Conservation (phyloP, 2,113 vertebrate species). For the Chionis minor region DNA sequence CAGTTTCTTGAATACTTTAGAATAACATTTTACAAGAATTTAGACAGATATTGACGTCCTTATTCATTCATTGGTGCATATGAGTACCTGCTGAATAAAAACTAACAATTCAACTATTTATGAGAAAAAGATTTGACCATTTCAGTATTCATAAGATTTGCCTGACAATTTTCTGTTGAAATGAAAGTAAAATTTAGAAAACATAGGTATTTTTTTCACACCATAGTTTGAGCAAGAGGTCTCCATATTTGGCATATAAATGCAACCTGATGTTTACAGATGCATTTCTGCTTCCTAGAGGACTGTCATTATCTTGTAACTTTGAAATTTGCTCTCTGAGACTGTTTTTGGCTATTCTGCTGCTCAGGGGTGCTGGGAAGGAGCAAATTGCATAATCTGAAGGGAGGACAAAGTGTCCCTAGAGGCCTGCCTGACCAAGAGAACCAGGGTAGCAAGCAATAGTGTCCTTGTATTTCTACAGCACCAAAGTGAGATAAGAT, state of each 20-base stretch:
- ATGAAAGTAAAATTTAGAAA: neutral
- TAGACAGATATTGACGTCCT: neutral
- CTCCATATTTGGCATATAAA: neutral
- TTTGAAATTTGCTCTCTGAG: neutral
- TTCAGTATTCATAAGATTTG: neutral
- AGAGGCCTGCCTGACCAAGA: neutral
- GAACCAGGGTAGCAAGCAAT: neutral
- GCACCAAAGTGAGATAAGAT: neutral
- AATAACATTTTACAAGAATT: neutral
- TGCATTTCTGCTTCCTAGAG: neutral
- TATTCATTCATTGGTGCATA: neutral
- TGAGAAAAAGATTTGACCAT: neutral
- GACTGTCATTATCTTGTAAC: neutral
- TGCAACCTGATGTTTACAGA: neutral
- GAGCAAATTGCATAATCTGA: neutral
- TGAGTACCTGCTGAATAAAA: neutral
- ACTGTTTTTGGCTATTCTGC: neutral
- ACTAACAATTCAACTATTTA: neutral
- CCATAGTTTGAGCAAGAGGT: neutral
- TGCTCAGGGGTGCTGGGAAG: neutral
- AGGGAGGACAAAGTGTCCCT: neutral
- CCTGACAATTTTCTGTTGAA: neutral
- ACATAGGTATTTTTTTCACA: neutral
- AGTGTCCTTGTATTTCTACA: neutral
- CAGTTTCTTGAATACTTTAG: neutral